Conservation (phyloP, 2,888 invertebrate genomes). For the Celastrina argiolus region DNA sequence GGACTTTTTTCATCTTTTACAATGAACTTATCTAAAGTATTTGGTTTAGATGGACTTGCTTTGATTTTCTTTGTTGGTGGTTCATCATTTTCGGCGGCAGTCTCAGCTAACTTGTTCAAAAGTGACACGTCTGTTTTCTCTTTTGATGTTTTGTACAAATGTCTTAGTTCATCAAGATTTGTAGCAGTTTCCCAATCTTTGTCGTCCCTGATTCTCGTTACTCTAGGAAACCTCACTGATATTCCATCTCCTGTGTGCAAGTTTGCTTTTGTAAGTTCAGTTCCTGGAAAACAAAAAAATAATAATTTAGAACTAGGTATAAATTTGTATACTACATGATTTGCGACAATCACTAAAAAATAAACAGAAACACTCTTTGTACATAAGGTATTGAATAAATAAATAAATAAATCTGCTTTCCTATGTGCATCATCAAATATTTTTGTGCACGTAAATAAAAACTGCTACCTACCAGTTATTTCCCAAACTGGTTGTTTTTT, state of each 20-base stretch:
- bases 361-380: not conserved
- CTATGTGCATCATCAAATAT: too few relatives aligned
- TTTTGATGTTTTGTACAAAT: slow-evolving; percentile 83
- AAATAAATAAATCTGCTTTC: too few relatives aligned
- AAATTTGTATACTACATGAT: too few relatives aligned
- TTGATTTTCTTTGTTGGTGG: slow-evolving; percentile 53
- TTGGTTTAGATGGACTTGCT: slow-evolving; percentile 41
- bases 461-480: slow-evolving; percentile 82
- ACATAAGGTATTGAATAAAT: too few relatives aligned
- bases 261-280: slow-evolving; percentile 87
- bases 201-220: slow-evolving; percentile 88
- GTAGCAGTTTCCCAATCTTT: slow-evolving; percentile 92
- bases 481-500: slow-evolving; percentile 95
- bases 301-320: too few relatives aligned
- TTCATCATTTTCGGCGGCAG: slow-evolving; percentile 41
- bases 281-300: slow-evolving; percentile 65
- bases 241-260: slow-evolving; percentile 95
- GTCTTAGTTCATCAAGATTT: slow-evolving; percentile 83
- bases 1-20: slow-evolving; percentile 28
- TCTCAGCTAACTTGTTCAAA: slow-evolving; percentile 66
- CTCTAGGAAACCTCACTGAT: slow-evolving; percentile 94
- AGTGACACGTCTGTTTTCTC: slow-evolving; percentile 79
- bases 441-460: too few relatives aligned
- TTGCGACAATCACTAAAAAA: slow-evolving; percentile 2
- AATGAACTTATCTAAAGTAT: slow-evolving; percentile 34